phyloP scores from a whole-genome alignment of 1,140 invertebrate genomes.

The Platorchestia sp. region DNA sequence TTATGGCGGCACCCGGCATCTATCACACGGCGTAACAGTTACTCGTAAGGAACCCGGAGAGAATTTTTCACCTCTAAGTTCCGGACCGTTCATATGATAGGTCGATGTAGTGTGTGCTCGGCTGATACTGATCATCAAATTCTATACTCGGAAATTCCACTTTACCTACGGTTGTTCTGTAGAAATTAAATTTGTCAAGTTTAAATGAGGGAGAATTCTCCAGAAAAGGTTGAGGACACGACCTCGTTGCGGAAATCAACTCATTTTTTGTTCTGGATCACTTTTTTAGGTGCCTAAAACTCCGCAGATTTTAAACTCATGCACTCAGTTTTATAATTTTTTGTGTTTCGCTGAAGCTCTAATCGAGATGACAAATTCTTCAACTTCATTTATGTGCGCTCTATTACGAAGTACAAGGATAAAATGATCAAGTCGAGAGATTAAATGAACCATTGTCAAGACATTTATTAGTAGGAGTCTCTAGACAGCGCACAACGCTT shows the following conservation, averaged over 20 bases:
- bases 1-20: not conserved
- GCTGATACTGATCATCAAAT: not conserved
- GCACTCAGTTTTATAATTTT: no score
- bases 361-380: no score
- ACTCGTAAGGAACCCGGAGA: not conserved
- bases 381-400: no score
- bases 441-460: no score
- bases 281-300: no score
- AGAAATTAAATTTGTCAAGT: not conserved
- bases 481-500: no score
- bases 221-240: not conserved
- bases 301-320: no score
- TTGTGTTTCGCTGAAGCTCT: no score
- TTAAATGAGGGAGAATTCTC: not conserved
- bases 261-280: not conserved
- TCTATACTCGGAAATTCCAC: not conserved
- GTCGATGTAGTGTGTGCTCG: not conserved
- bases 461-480: no score
- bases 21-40: not conserved
- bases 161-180: not conserved
- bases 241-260: not conserved
- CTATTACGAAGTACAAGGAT: no score
- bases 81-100: not conserved
- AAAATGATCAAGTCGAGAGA: no score
- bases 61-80: no score